Conservation (phyloP, 2,113 vertebrate species). For the Sinocyclocheilus anshuiensis region DNA sequence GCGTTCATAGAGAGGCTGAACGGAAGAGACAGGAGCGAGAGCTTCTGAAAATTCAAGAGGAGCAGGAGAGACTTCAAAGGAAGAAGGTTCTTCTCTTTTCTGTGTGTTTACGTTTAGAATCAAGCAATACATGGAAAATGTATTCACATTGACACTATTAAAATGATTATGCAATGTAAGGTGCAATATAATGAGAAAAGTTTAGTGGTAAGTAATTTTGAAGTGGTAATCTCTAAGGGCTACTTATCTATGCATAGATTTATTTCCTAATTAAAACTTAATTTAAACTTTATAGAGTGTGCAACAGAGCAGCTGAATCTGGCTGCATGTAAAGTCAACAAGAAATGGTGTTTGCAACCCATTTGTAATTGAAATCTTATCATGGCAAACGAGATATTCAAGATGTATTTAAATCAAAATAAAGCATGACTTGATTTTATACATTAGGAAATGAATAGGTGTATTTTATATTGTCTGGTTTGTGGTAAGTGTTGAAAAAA, state of each 20-base stretch:
- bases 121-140: not conserved
- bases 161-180: slow-evolving; percentile 4
- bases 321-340: not conserved
- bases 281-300: not conserved
- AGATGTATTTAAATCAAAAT: not conserved
- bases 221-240: not conserved
- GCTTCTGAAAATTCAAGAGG: slow-evolving; percentile 92
- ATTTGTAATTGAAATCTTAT: no score
- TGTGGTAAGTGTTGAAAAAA: not conserved
- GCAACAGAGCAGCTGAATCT: not conserved
- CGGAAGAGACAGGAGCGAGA: slow-evolving; percentile 88
- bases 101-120: not conserved
- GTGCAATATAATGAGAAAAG: not conserved
- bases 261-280: not conserved
- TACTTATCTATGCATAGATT: not conserved
- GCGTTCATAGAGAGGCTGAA: slow-evolving; percentile 86
- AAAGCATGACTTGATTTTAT: not conserved
- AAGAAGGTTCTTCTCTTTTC: slow-evolving; percentile 83
- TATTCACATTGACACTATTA: not conserved
- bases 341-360: not conserved
- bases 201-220: slow-evolving; percentile 6
- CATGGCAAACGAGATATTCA: not conserved
- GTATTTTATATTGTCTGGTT: not conserved
- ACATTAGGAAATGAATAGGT: not conserved
- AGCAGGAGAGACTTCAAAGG: slow-evolving; percentile 91